Conservation (phyloP, 2,888 invertebrate species). For the Spodoptera littoralis region DNA sequence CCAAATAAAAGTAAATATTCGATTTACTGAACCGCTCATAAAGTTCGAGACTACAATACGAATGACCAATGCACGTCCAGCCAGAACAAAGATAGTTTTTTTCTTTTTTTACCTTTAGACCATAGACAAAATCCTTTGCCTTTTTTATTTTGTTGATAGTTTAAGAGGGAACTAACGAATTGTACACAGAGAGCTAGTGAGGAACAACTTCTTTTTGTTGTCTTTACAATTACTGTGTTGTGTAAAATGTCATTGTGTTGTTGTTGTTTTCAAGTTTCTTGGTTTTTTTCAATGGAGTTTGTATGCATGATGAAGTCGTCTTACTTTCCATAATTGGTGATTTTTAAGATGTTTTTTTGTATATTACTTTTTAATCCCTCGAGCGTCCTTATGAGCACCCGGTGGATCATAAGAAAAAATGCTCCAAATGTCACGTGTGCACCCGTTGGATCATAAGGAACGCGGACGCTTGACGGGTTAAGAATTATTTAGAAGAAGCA, state of each 20-base stretch:
- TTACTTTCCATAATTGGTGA: too few species aligned
- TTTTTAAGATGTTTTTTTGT: too few species aligned
- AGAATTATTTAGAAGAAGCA: too few species aligned
- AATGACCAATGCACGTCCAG: neutral
- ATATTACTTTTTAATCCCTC: too few species aligned
- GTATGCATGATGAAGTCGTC: too few species aligned
- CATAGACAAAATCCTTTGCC: slow-evolving; percentile 27
- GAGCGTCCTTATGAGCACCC: too few species aligned
- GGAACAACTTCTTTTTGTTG: slow-evolving; percentile 14
- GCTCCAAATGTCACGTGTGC: too few species aligned
- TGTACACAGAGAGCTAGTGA: slow-evolving; percentile 35
- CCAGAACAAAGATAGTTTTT: slow-evolving; percentile 12
- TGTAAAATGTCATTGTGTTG: neutral
- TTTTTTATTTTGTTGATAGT: slow-evolving; percentile 43
- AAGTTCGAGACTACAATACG: neutral
- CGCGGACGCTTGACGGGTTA: too few species aligned
- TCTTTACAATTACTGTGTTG: slow-evolving; percentile 26
- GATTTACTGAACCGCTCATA: neutral
- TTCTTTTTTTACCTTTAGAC: neutral
- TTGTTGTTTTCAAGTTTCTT: neutral
- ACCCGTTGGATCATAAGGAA: too few species aligned
- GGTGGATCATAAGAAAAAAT: too few species aligned
- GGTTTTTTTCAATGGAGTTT: too few species aligned
- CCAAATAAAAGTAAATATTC: too few species aligned
- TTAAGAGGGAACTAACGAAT: slow-evolving; percentile 39